Conservation (phyloP, 1,140 invertebrate genomes). For the Pissodes strobi region DNA sequence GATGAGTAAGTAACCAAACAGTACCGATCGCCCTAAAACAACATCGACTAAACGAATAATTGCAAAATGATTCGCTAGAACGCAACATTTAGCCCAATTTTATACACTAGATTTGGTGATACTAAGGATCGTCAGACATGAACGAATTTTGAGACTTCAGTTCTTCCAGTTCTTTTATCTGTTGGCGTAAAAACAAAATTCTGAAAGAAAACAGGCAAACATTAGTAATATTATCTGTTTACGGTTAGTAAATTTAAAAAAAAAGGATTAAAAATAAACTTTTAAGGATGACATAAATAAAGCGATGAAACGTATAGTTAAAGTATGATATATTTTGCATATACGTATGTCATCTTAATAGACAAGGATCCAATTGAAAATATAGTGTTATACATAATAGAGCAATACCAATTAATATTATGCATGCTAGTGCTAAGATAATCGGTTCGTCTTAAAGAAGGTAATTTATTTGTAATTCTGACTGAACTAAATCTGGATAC, state of each 20-base stretch:
- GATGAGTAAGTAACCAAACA: neutral
- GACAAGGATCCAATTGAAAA: no score
- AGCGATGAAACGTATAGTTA: no score
- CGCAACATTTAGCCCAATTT: conserved; percentile 27
- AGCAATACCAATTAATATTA: no score
- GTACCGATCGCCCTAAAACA: conserved; percentile 17
- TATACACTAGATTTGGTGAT: conserved; percentile 49
- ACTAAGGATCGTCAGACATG: conserved; percentile 73
- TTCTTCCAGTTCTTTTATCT: conserved; percentile 86
- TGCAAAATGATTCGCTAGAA: conserved; percentile 30
- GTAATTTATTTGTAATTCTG: no score
- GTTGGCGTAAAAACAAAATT: conserved; percentile 88
- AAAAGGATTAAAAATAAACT: neutral
- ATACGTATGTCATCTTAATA: no score
- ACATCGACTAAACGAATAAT: conserved; percentile 4
- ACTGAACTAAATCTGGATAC: no score
- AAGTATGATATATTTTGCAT: no score
- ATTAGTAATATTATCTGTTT: neutral
- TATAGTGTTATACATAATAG: no score
- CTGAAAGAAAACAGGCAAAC: conserved; percentile 67
- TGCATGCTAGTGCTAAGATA: no score
- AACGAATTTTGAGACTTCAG: conserved; percentile 91
- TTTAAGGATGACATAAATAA: no score
- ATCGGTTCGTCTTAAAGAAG: no score
- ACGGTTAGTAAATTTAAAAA: neutral